phyloP scores from a whole-genome alignment of 2,113 vertebrate species.

The Myrmecobius fasciatus region DNA sequence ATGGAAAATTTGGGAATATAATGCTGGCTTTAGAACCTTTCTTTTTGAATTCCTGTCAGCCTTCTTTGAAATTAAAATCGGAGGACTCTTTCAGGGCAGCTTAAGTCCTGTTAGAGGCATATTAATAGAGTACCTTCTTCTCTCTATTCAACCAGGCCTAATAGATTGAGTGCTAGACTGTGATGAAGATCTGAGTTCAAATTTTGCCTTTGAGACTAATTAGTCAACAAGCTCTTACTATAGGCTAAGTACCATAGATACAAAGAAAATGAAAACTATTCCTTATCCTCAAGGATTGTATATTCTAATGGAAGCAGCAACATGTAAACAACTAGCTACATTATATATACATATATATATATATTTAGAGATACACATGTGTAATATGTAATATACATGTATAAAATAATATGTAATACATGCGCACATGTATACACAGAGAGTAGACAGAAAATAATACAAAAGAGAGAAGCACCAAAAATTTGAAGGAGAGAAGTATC shows the following conservation, averaged over 20 bases:
- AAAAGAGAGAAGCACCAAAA: neutral
- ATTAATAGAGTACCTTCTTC: neutral
- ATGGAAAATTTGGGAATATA: neutral
- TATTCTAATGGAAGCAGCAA: neutral
- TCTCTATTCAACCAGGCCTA: neutral
- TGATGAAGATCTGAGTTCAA: neutral
- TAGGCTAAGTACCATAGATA: neutral
- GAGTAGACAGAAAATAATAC: neutral
- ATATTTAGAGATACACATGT: too few species aligned
- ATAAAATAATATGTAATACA: too few species aligned
- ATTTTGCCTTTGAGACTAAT: neutral
- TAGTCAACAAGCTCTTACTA: neutral
- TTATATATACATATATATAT: neutral
- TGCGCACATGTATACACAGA: neutral
- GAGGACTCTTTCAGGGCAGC: neutral
- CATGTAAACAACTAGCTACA: neutral
- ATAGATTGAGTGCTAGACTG: neutral
- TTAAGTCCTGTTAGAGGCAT: neutral
- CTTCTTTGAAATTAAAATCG: conserved; percentile 2
- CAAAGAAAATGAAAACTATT: neutral
- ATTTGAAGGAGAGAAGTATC: neutral
- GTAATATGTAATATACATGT: too few species aligned
- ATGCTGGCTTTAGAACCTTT: neutral
- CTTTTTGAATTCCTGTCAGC: neutral
- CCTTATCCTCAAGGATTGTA: neutral